Percentiles rank a stretch among this genome's conserved stretches.
Evolutionary conservation across 64 coral and sea anemone species (phyloP).

Genomic region (Anthopleura sola): DNA sequence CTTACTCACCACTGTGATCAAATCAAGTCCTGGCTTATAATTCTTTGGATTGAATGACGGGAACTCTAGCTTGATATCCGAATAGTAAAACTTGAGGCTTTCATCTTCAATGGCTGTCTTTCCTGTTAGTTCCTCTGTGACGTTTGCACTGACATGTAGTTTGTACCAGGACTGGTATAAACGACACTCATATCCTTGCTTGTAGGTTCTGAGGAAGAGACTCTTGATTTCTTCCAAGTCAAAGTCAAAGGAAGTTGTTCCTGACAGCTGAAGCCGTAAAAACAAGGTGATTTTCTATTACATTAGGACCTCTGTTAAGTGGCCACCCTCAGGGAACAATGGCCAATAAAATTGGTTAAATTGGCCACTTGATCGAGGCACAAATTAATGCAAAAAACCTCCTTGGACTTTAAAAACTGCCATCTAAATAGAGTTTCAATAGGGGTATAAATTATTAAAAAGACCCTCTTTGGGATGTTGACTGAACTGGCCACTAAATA

Average conservation of each 20-base stretch:
- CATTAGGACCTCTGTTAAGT: too few species aligned
- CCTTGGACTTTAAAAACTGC: too few species aligned
- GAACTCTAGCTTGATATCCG: slow-evolving; percentile 33
- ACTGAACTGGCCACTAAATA: too few species aligned
- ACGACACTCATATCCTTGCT: neutral
- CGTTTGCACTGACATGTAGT: slow-evolving; percentile 27
- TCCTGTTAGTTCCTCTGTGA: slow-evolving; percentile 45
- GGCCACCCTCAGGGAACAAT: too few species aligned
- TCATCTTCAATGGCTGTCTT: slow-evolving; percentile 10
- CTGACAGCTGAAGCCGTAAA: neutral
- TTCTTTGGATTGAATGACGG: slow-evolving; percentile 33
- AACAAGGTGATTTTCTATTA: neutral
- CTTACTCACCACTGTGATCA: slow-evolving; percentile 39
- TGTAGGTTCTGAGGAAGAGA: slow-evolving; percentile 17
- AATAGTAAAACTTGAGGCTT: slow-evolving; percentile 11
- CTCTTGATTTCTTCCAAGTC: neutral
- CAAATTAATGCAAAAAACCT: too few species aligned
- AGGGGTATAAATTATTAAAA: too few species aligned
- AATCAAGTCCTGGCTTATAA: slow-evolving; percentile 52
- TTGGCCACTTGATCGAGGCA: too few species aligned
- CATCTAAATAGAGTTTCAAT: too few species aligned
- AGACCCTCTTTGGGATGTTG: too few species aligned
- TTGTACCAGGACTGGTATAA: slow-evolving; percentile 11
- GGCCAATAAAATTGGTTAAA: too few species aligned
- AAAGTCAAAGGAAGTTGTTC: slow-evolving; percentile 21